phyloP scores from a whole-genome alignment of 2,888 invertebrate genomes.

The Nysson spinosus region DNA sequence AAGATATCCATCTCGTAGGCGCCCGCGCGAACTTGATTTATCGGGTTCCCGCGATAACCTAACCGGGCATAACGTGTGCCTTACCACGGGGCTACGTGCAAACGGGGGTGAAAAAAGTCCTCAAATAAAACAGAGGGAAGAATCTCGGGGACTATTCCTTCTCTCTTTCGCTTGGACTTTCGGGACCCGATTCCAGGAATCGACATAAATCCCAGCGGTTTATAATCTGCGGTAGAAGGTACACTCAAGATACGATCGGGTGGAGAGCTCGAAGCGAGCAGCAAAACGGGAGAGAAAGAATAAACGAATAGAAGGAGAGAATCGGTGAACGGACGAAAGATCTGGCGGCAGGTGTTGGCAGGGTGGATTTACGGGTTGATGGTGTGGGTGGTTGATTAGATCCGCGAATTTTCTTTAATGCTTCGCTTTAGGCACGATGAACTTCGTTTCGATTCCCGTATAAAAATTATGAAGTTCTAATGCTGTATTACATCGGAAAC shows the following conservation, averaged over 20 bases:
- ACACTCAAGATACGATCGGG: conserved; percentile 69
- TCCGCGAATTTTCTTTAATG: conserved; percentile 8
- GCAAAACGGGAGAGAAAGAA: conserved; percentile 26
- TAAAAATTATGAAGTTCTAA: neutral
- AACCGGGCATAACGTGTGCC: conserved; percentile 29
- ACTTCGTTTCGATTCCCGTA: neutral
- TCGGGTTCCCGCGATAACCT: conserved; percentile 64
- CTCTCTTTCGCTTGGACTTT: conserved; percentile 34
- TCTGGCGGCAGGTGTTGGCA: conserved; percentile 63
- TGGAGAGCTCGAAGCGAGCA: conserved; percentile 32
- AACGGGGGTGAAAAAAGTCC: conserved; percentile 47
- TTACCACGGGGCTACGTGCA: conserved; percentile 29
- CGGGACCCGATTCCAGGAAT: conserved; percentile 69
- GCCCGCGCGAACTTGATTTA: conserved; percentile 70
- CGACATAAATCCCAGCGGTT: conserved; percentile 72
- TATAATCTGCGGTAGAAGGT: conserved; percentile 71
- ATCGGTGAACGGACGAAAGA: conserved; percentile 25
- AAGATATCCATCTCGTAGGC: conserved; percentile 66
- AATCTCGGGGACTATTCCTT: conserved; percentile 6
- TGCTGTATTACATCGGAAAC: no score
- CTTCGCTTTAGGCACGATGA: neutral
- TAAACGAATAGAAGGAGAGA: conserved; percentile 4
- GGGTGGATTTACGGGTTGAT: conserved; percentile 36
- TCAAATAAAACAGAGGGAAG: conserved; percentile 43
- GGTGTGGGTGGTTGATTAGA: conserved; percentile 24